These are phyloP conservation scores for Linepithema humile DNA, from an alignment of 1,140 invertebrate species.

Conservation along the genomic window DNA sequence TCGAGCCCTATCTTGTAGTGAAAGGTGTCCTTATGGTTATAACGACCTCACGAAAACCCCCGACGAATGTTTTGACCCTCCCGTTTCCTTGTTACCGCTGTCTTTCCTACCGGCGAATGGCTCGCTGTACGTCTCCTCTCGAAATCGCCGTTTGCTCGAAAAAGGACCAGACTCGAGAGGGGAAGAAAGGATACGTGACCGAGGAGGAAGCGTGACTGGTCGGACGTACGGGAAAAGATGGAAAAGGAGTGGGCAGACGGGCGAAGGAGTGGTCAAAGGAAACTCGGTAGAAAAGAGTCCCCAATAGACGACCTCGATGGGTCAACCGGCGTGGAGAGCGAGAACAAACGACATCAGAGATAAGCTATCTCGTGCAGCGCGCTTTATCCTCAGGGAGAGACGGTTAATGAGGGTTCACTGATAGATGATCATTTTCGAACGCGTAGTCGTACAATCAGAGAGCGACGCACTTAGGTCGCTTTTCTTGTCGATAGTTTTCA, in stretches of 20 bases:
- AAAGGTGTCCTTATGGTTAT: conserved; percentile 76
- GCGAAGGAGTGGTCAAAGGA: conserved; percentile 3
- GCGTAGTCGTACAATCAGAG: conserved; percentile 6
- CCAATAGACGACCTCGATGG: conserved; percentile 58
- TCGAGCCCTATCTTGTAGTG: conserved; percentile 28
- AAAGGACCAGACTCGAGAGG: neutral
- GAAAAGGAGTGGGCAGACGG: conserved; percentile 15
- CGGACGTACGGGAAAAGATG: neutral
- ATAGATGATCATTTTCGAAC: conserved; percentile 68
- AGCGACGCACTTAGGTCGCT: neutral
- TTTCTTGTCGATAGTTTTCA: neutral
- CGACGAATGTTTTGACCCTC: conserved; percentile 72
- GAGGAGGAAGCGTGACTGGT: conserved; percentile 20
- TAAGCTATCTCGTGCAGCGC: conserved; percentile 75
- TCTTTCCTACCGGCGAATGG: conserved; percentile 46
- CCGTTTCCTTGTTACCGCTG: conserved; percentile 75
- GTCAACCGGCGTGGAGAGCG: conserved; percentile 48
- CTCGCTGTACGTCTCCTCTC: conserved; percentile 6
- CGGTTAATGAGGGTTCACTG: conserved; percentile 75
- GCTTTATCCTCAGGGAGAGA: conserved; percentile 71
- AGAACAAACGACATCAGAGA: conserved; percentile 67
- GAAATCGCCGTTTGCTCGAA: neutral
- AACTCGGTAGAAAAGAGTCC: conserved; percentile 50
- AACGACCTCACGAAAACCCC: conserved; percentile 73
- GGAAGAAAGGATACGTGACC: conserved; percentile 49